Conservation (phyloP, 2,113 vertebrate genomes). For the Nicator chloris region DNA sequence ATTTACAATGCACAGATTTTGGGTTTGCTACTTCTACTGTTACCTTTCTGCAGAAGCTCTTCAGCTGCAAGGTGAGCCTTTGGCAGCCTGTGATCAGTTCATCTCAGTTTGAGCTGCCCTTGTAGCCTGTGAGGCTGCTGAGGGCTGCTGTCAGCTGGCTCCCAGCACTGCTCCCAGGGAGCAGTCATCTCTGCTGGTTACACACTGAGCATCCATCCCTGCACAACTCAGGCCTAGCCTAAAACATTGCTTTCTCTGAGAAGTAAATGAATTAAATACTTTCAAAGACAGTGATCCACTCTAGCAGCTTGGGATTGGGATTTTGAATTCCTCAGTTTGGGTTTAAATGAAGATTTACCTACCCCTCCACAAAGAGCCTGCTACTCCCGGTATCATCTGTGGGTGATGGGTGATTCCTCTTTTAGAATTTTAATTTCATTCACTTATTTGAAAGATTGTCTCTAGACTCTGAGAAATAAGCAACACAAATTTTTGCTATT, state of each 20-base stretch:
- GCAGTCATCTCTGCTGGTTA: neutral
- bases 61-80: neutral
- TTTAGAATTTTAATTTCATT: neutral
- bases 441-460: neutral
- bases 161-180: neutral
- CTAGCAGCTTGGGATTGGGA: neutral
- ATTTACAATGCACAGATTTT: neutral
- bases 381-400: neutral
- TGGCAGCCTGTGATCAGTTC: neutral
- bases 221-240: neutral
- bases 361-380: neutral
- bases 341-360: neutral
- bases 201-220: neutral
- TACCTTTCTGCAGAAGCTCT: neutral
- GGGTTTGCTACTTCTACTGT: neutral
- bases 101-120: neutral
- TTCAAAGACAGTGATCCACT: neutral
- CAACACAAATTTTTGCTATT: neutral
- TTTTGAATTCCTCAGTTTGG: neutral
- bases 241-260: neutral
- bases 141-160: neutral
- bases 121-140: neutral
- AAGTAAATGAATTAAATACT: neutral
- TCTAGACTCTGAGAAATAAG: neutral
- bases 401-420: fast-evolving